phyloP scores from a whole-genome alignment of 1,140 invertebrate genomes.

The Mycetomoellerius zeteki region DNA sequence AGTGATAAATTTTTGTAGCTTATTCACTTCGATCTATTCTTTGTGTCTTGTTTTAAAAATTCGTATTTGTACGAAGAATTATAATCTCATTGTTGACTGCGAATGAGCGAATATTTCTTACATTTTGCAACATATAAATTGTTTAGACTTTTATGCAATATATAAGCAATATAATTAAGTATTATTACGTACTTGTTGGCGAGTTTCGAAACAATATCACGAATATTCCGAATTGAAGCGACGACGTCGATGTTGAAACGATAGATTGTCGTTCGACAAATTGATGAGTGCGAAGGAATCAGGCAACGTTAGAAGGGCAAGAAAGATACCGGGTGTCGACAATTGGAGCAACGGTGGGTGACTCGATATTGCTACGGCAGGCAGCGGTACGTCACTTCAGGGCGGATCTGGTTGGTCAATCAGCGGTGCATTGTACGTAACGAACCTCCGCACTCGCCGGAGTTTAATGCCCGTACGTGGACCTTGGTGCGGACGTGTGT shows the following conservation, averaged over 20 bases:
- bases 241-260: constrained; percentile 7
- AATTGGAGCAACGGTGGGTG: constrained; percentile 76
- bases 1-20: constrained; percentile 42
- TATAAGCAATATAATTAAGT: background rate
- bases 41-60: background rate
- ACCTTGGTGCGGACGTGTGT: constrained; percentile 70
- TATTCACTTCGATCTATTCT: background rate
- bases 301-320: constrained; percentile 61
- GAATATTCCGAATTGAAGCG: background rate
- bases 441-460: constrained; percentile 80
- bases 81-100: background rate
- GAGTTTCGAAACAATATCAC: background rate
- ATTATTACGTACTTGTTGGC: background rate
- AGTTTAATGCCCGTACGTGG: constrained; percentile 79
- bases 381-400: constrained; percentile 76
- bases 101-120: background rate
- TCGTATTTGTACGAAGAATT: background rate
- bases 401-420: constrained; percentile 82
- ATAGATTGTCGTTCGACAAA: constrained; percentile 48
- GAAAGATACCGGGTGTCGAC: constrained; percentile 74
- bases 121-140: background rate
- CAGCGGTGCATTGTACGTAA: constrained; percentile 82
- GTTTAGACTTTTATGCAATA: background rate
- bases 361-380: constrained; percentile 77
- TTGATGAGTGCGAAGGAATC: constrained; percentile 72